These are phyloP conservation scores for Stictocephala bisonia DNA, from an alignment of 2,888 invertebrate species.

Conservation along the genomic window DNA sequence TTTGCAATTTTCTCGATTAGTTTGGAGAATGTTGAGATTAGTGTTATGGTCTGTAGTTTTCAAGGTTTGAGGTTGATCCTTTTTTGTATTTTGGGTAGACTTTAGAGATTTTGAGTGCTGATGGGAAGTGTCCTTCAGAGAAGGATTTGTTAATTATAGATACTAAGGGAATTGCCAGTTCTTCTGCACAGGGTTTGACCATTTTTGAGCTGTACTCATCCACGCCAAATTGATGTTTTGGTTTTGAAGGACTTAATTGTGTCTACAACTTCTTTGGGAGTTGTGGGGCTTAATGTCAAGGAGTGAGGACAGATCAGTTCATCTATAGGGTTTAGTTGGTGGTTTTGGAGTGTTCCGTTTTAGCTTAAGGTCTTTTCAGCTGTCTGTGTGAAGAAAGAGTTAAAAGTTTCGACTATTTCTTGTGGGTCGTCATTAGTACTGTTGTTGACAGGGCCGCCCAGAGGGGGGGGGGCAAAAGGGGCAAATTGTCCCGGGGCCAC, in stretches of 20 bases:
- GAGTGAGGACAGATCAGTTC: not conserved
- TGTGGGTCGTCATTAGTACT: not conserved
- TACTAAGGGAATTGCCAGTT: not conserved
- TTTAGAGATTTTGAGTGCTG: not conserved
- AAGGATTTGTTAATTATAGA: not conserved
- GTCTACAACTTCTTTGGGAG: not conserved
- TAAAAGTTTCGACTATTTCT: not conserved
- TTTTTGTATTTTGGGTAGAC: conserved; percentile 7
- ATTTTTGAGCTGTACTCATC: conserved; percentile 5
- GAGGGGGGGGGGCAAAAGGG: too few species aligned
- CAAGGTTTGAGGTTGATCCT: too few species aligned
- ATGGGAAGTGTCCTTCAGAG: not conserved
- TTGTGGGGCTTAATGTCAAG: too few species aligned
- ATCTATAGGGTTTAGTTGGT: not conserved
- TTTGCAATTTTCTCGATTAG: conserved; percentile 13
- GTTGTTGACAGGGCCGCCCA: too few species aligned
- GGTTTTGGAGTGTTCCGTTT: conserved; percentile 5
- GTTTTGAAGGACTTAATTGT: not conserved
- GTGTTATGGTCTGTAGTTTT: too few species aligned
- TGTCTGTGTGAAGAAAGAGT: conserved; percentile 2
- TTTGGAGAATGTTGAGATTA: conserved; percentile 7
- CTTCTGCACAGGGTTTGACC: not conserved
- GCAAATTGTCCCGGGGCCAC: too few species aligned
- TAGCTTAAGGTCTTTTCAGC: not conserved
- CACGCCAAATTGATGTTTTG: not conserved